Evolutionary conservation across 2,797 vertebrate genomes (phyloP).

Genomic region (Myotis findleyi): DNA sequence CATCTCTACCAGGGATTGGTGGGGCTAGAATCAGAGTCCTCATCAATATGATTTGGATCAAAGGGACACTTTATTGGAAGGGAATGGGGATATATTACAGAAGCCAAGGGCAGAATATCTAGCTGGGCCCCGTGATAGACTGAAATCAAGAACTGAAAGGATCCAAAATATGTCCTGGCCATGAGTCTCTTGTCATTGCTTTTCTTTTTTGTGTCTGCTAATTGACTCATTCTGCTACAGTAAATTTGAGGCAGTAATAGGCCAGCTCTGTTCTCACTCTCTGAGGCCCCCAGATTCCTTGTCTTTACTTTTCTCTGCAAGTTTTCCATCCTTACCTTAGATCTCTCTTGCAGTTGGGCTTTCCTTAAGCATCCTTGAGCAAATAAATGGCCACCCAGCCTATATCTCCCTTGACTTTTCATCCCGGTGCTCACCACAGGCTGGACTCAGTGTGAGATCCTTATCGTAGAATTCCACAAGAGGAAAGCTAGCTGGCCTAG

Average conservation of each 20-base stretch:
- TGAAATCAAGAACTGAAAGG: background rate
- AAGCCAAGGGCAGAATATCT: background rate
- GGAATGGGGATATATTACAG: background rate
- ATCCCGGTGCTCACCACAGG: background rate
- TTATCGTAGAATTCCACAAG: background rate
- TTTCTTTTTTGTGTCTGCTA: background rate
- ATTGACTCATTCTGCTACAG: background rate
- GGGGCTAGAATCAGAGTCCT: background rate
- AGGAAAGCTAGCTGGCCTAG: background rate
- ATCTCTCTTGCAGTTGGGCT: background rate
- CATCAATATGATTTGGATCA: background rate
- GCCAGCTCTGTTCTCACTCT: background rate
- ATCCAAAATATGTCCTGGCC: background rate
- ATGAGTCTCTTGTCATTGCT: background rate
- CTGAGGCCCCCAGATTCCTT: background rate
- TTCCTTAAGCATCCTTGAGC: background rate
- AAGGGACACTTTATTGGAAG: background rate
- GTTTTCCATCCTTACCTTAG: background rate
- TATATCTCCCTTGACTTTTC: background rate
- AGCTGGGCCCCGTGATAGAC: background rate
- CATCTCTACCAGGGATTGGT: background rate
- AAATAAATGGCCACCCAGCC: background rate
- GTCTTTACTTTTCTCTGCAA: background rate
- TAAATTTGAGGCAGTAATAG: background rate
- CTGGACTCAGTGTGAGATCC: background rate